Evolutionary conservation across 2,888 invertebrate genomes (phyloP), one percentile per base, ranked within the genome.

Genomic region (Microchrysa polita): DNA sequence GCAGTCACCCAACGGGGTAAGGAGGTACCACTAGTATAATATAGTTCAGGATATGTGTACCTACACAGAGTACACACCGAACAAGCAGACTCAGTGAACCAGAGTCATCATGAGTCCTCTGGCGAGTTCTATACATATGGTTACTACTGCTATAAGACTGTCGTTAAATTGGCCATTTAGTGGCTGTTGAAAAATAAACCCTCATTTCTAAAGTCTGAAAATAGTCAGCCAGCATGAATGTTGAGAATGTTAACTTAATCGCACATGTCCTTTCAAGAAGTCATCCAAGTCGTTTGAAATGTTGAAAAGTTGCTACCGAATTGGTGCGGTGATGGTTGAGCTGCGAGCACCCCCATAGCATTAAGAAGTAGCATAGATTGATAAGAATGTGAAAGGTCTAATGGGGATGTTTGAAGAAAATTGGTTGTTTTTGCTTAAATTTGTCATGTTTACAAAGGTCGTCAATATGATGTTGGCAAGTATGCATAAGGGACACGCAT

Each of bases 131-230:
- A n/a, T n/a, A n/a, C n/a, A n/a, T n/a, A n/a, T n/a, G 44, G 23
- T 34, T 34, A 48, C 48, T 65, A 16, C 10, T 48, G n/a, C n/a
- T n/a, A n/a, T n/a, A 44, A 48, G 42, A 22, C 20, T 65, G 65
- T 48, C 44, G 7, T 65, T 18, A 20, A 65, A 65, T 65, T 48
- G 48, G 65, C 65, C 65, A 61, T 61, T 61, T 61, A 61, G 23
- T 40, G 61, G 40, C 14, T 61, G 18, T 61, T 16, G 59, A 14
- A 60, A 14, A 61, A 23, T n/a, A 34, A n/a, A 40, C n/a, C 27
- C 27, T 7, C 27, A 34, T 34, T n/a, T n/a, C 27, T 34, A 34
- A 34, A 34, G 27, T 34, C 27, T 34, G n/a, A n/a, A 34, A 34
- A 34, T 7, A 34, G 27, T 34, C 27, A 34, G 40, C 27, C 40